Base-by-base conservation (phyloP, 1,140 invertebrate genomes). In the Pseudomyrmex concolor region DNA sequence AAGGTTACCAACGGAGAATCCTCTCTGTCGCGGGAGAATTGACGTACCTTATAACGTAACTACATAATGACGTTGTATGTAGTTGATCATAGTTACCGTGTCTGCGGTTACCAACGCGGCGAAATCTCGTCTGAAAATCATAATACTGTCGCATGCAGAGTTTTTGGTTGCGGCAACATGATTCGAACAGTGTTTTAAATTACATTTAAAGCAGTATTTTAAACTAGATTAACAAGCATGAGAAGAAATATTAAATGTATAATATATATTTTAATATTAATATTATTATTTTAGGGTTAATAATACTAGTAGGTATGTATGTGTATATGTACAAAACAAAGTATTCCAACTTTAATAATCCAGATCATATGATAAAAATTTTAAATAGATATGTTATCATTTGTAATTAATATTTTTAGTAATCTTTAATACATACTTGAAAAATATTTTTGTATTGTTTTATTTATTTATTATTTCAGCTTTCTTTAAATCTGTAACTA, bases 41-140 rank as follows among this genome's bases (percentile, higher is more conserved):
- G 71, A 77, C 22, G 57, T 76, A 45, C 64, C 25, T 70, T 64
- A 74, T 70, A 70, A 63, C 4, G 66, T 67, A 76, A 86, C 78
- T 83, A 64, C 43, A 34, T 86, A 83, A 86, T 64, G 84, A 77
- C 48, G 50, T 77, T 83, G 78, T 64, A 73, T 63, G 72, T 50
- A 70, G 62, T 84, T 86, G 84, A 86, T 86, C 77, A 70, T 83
- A 81, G 81, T 86, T 85, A 76, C 64, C 19, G 64, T 22, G 64
- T 71, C 50, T 72, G 19, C 2, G 15, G 34, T 8, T 17, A 54
- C 15, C 63, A 51, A 5, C 34, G 34, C 34, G 25, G 17, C 12
- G 17, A 48, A 66, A 71, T 70, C 51, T 63, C 45, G 43, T 34
- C 68, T 19, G 70, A 3, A 50, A 50, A 15, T 7, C 4, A 17